Evolutionary conservation across 2,888 invertebrate genomes (phyloP), one percentile per base, ranked within the genome.

Genomic region (Gryllus longicercus): DNA sequence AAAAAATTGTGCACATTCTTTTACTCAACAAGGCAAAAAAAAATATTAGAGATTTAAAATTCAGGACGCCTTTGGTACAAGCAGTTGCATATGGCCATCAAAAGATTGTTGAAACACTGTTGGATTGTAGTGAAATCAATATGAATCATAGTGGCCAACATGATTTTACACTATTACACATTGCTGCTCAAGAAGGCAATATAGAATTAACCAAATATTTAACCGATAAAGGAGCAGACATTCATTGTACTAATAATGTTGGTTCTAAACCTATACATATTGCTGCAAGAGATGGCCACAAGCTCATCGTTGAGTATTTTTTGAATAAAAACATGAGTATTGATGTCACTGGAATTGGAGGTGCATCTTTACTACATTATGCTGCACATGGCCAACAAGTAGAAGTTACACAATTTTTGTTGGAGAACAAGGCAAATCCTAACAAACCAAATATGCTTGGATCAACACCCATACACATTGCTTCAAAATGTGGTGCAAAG

Each of bases 11-110:
- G 11, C 14, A 75, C 11, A n/a, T 49, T 8, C 63, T 80, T 50
- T 21, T 80, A 38, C 49, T 76, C 12, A 74, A 81, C 51, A 81
- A 77, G 51, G 80, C 63, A 18, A 51, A 79, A n/a, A 76, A 81
- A 76, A 78, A 81, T 77, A 18, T 38, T 50, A 77, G 16, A 21
- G 21, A 23, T 21, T n/a, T 14, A 8, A 75, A 75, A 21, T n/a
- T 81, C 79, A 81, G 75, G 76, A 84, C 82, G 21, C 80, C 83
- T 18, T 81, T 84, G 50, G 83, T 84, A 21, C 81, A 81, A 77
- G 85, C 85, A n/a, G 84, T 84, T 11, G 80, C 81, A 50, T 82
- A 82, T 50, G 85, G 85, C 63, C 82, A 84, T 79, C 51, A 82
- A 10, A 81, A 82, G 12, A 83, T 84, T 10, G 81, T 83, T 74